Base-by-base conservation (phyloP, 1,140 invertebrate species). In the Pseudomyrmex concolor region DNA sequence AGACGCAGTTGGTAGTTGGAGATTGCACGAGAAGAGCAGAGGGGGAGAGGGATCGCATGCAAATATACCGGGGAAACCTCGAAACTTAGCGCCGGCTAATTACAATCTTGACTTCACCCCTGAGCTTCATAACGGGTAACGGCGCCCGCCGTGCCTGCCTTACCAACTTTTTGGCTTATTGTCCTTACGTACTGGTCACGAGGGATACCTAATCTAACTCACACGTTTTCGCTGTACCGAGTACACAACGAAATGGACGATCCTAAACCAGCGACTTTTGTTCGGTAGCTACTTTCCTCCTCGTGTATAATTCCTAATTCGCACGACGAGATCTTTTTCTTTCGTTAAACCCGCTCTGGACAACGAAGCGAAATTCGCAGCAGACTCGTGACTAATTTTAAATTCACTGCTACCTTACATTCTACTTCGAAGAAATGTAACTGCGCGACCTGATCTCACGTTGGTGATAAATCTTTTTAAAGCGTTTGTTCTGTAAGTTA, bases 21-120 rank as follows among this genome's bases (percentile, higher is more conserved):
- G 9, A 55, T 17, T 34, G 67, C 8, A 19, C 45, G 8, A 17
- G 8, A 17, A 10, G 22, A 2, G n/a, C 50, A 25, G 81, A 51
- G 71, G 34, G 15, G 71, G n/a, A 72, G 43, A 25, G 19, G 43
- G 55, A 87, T 86, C 84, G 84, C 86, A 92, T 92, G 91, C 92
- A 92, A 93, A 94, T 93, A 94, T 93, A 91, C 90, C 84, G 83
- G 63, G 85, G 92, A 92, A 92, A 92, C 86, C 91, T 92, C 91
- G 89, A 93, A 94, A 94, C 92, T 94, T 94, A 89, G 91, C 87
- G 89, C 86, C 70, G 85, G 92, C 92, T 94, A 93, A 94, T 94
- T 93, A 93, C 92, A 93, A 93, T 93, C 92, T 94, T 93, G 92
- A 94, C 92, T 93, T 93, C 90, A 93, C 92, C 93, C 92, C 87